phyloP scores from a whole-genome alignment of 2,113 vertebrate species.

The Mirounga angustirostris region DNA sequence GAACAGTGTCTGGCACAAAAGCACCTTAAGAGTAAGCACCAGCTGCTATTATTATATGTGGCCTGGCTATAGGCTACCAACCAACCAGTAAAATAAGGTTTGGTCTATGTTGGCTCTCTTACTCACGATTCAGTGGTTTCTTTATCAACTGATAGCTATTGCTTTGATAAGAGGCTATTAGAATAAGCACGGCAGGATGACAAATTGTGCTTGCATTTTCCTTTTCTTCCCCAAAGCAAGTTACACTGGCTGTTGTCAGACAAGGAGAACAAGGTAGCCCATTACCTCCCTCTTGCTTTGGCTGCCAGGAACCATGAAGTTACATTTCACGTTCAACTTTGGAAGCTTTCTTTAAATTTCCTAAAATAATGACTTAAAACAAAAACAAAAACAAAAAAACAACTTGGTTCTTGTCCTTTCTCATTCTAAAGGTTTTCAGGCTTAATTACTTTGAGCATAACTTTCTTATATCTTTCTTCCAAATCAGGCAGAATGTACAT shows the following conservation, averaged over 20 bases:
- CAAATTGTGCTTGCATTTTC: neutral
- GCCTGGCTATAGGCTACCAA: neutral
- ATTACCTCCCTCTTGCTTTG: neutral
- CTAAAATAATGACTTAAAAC: conserved; percentile 9
- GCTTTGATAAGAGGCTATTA: neutral
- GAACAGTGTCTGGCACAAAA: neutral
- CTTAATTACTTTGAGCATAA: neutral
- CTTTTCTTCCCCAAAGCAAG: neutral
- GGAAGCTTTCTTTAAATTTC: conserved; percentile 39
- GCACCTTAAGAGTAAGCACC: neutral
- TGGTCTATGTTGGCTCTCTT: neutral
- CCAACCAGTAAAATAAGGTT: neutral
- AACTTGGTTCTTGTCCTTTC: conserved; percentile 15
- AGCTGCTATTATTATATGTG: neutral
- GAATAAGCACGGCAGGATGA: neutral
- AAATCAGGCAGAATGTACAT: neutral
- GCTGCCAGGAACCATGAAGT: neutral
- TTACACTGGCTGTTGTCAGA: neutral
- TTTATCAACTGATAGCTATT: neutral
- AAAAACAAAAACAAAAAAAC: neutral
- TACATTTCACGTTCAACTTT: neutral
- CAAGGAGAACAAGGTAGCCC: neutral
- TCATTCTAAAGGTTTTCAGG: neutral
- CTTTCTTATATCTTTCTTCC: neutral
- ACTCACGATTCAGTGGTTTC: neutral